Evolutionary conservation across 2,113 vertebrate genomes (phyloP).

Genomic region (Agapornis roseicollis): DNA sequence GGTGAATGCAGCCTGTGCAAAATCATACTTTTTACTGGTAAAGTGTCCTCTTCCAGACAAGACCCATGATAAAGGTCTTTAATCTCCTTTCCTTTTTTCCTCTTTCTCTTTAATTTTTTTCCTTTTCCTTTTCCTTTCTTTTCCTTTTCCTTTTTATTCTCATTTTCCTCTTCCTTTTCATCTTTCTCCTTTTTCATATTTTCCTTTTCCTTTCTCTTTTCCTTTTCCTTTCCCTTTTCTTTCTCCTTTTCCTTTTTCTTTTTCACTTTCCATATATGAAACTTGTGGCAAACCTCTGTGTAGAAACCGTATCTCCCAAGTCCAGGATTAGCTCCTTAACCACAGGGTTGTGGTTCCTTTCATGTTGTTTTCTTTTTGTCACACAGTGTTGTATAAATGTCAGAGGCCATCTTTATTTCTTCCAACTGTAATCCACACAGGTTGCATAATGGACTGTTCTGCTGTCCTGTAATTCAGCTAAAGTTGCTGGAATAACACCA

Average conservation of each 20-base stretch:
- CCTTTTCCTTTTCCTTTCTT: accelerated
- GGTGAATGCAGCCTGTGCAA: background rate
- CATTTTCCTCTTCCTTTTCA: no score
- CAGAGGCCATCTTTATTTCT: background rate
- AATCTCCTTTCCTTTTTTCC: background rate
- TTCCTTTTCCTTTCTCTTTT: accelerated
- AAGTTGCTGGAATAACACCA: background rate
- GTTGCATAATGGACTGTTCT: background rate
- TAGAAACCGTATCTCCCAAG: background rate
- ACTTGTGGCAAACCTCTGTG: background rate
- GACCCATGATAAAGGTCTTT: background rate
- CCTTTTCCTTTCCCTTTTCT: accelerated
- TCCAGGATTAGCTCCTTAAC: background rate
- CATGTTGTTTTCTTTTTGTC: background rate
- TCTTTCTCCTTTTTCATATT: no score
- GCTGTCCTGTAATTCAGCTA: background rate
- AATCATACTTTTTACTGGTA: background rate
- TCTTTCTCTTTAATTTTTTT: no score
- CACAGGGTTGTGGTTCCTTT: background rate
- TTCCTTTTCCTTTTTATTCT: background rate
- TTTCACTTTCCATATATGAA: background rate
- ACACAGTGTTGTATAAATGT: background rate
- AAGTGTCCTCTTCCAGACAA: background rate
- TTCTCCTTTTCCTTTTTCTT: background rate
- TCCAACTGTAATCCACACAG: background rate